Evolutionary conservation across 2,888 invertebrate species (phyloP).

Genomic region (Caradrina clavipalpis): DNA sequence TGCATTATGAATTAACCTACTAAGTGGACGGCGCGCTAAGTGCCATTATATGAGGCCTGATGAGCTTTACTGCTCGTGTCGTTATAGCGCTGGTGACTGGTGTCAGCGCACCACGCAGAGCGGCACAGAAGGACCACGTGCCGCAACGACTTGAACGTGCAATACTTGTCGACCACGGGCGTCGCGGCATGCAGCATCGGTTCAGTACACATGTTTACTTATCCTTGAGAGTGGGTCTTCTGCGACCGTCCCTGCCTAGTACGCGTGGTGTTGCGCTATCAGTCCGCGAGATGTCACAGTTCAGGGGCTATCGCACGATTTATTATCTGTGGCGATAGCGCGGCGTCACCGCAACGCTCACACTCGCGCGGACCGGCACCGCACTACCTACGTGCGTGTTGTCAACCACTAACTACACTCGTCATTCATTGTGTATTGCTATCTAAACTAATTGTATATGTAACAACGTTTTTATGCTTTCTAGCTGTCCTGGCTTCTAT

Average conservation of each 20-base stretch:
- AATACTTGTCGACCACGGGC: not conserved
- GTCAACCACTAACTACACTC: conserved; percentile 1
- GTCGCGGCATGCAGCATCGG: not conserved
- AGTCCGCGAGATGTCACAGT: conserved; percentile 63
- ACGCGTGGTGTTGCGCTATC: conserved; percentile 47
- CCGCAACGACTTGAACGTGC: not conserved
- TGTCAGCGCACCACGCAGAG: not conserved
- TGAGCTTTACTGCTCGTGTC: conserved; percentile 49
- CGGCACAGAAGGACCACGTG: conserved; percentile 23
- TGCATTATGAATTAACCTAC: conserved; percentile 56
- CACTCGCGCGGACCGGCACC: conserved; percentile 8
- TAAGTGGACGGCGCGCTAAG: conserved; percentile 40
- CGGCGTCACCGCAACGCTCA: conserved; percentile 32
- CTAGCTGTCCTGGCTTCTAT: not conserved
- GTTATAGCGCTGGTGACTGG: conserved; percentile 20
- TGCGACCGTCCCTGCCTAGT: not conserved
- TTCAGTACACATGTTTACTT: not conserved
- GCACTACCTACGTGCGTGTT: conserved; percentile 19
- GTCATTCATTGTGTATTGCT: conserved; percentile 13
- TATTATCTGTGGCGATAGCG: conserved; percentile 61
- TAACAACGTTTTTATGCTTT: not conserved
- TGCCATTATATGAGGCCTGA: conserved; percentile 42
- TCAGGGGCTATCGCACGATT: conserved; percentile 64
- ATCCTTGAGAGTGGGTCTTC: conserved; percentile 16
- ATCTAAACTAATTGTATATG: conserved; percentile 21